phyloP scores from a whole-genome alignment of 2,113 vertebrate genomes.

The Chionomys nivalis region DNA sequence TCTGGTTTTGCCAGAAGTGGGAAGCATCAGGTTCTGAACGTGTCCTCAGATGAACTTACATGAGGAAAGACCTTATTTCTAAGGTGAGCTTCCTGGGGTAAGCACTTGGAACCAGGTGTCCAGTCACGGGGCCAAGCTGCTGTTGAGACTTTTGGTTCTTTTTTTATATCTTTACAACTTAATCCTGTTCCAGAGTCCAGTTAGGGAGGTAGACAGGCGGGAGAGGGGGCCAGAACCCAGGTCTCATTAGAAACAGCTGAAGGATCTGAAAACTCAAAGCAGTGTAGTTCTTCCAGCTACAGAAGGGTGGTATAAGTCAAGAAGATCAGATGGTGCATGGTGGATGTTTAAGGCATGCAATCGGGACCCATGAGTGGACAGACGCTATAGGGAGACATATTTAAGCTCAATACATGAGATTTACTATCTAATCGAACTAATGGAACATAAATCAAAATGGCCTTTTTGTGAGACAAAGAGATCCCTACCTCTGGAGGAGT shows the following conservation, averaged over 20 bases:
- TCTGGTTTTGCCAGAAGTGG: not conserved
- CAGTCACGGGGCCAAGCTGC: not conserved
- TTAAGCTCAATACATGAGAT: conserved; percentile 1
- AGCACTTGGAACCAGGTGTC: not conserved
- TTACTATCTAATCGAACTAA: conserved; percentile 42
- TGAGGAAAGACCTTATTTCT: not conserved
- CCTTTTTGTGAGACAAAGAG: not conserved
- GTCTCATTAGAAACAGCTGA: conserved; percentile 8
- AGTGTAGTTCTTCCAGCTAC: not conserved
- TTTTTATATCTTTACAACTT: conserved; percentile 2
- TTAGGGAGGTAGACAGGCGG: not conserved
- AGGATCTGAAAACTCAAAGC: not conserved
- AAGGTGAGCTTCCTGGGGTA: not conserved
- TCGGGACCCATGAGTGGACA: not conserved
- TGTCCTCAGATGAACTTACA: not conserved
- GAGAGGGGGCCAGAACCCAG: not conserved
- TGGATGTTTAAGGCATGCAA: not conserved
- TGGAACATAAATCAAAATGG: conserved; percentile 7
- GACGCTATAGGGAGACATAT: not conserved
- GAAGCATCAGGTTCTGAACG: conserved; percentile 4
- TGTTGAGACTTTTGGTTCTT: conserved; percentile 16
- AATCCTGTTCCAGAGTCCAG: not conserved
- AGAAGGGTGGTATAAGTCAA: not conserved
- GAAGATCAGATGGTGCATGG: conserved; percentile 9
- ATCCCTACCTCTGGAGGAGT: not conserved